Base-by-base conservation (phyloP, 2,888 invertebrate genomes). In the Drosophila borborema region DNA sequence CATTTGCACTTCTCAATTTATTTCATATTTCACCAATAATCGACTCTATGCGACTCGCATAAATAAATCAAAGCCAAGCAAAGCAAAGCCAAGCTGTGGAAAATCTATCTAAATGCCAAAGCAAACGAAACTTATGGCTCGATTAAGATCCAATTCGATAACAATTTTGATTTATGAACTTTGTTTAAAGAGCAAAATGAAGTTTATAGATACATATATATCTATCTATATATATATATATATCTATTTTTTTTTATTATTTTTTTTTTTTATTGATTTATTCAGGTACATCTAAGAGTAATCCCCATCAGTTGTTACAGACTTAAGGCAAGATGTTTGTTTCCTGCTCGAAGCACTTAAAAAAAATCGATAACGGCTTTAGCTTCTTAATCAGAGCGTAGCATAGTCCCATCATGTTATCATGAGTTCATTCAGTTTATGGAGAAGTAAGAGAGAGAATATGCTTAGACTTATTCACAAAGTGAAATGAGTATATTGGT, bases 21-120 rank as follows among this genome's bases (percentile, higher is more conserved):
- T 31, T 49, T 49, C 31, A 31, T 31, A 49, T 49, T 49, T 10
- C 31, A 31, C 31, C n/a, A 31, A 49, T 49, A 49, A 31, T 49
- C 48, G 31, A 31, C 28, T 49, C 28, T 4, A 28, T 28, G 28
- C 16, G 23, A 0, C 46, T 23, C 16, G 16, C 28, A 28, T n/a
- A 48, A 28, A 48, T 48, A 48, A 48, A 48, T 48, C 48, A 48
- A 48, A 5, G 49, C 16, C 9, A 7, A 4, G 20, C 23, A 48
- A 48, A 5, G 49, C 48, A 48, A 48, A 5, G 49, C 16, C 9
- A 7, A 4, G 20, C 23, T 16, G 16, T 16, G 16, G 8, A 14
- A 48, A 28, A 28, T 16, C 16, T 28, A 16, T 9, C 48, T 7
- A 46, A 14, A 14, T 12, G 18, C 18, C 43, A 20, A 45, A 45